Conservation (phyloP, 2,797 vertebrate species). For the Sternarchorhynchus goeldii region DNA sequence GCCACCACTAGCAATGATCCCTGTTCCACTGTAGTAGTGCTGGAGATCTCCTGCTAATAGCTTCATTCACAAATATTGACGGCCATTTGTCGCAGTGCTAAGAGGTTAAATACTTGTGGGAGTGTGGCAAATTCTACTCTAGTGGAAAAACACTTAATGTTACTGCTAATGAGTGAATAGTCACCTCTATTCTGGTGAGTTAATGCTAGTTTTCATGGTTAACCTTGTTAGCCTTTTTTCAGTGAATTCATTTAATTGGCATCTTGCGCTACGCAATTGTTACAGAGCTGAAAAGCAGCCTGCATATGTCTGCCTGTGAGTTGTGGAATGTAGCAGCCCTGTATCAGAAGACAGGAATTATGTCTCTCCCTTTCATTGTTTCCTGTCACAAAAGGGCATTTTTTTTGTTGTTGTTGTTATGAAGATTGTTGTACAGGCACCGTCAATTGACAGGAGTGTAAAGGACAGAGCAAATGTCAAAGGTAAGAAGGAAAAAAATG, state of each 20-base stretch:
- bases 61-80: constrained; percentile 4
- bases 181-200: neutral
- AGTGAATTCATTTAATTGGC: neutral
- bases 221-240: neutral
- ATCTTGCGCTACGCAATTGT: neutral
- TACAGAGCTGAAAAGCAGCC: neutral
- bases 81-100: neutral
- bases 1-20: constrained; percentile 13
- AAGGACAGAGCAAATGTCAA: neutral
- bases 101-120: neutral
- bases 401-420: neutral
- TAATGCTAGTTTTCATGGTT: neutral
- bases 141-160: neutral
- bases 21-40: neutral
- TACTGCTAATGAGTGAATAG: neutral
- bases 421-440: neutral
- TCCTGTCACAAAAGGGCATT: neutral
- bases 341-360: neutral
- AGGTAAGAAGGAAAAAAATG: neutral
- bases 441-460: neutral
- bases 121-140: neutral
- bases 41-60: neutral
- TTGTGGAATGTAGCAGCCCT: constrained; percentile 2
- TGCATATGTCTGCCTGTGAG: constrained; percentile 10
- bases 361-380: neutral